Evolutionary conservation across 2,113 vertebrate genomes (phyloP), one percentile per base, ranked within the genome.

Genomic region (Anas platyrhynchos): DNA sequence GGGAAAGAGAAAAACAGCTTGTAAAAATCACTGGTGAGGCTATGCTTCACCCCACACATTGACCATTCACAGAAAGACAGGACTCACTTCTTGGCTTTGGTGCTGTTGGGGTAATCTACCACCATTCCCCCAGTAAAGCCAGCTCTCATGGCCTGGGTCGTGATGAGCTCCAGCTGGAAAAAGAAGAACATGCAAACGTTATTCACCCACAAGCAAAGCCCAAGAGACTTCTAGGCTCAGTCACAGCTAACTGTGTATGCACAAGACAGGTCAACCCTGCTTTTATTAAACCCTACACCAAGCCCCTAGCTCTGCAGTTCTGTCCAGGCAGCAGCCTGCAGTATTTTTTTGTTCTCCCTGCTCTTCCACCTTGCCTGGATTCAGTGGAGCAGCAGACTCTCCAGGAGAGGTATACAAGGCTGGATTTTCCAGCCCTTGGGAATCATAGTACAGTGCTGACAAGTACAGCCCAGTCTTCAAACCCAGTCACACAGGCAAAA

Each of bases 21-120:
- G 16, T 11, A 32, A 3, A 31, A 58, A 58, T 2, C 41, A 10
- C 14, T 46, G 11, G 46, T 43, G 41, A 92, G 55, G 11, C 41
- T 48, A 59, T 6, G 27, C 32, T 14, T 72, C 38, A 54, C 7
- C 27, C 46, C 34, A 54, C 81, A 73, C 8, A 41, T 13, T 11
- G 75, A 7, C 16, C 26, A n/a, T 6, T 41, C 31, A 62, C 7
- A n/a, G 2, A 59, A 16, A 73, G 20, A 55, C 23, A n/a, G 25
- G 17, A 98, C 98, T 98, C 81, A 99, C 99, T 99, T 99, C 96
- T 99, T 99, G 14, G 99, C 99, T 96, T 99, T 99, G 96, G 98
- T 96, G 9, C 99, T 99, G 98, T 99, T 99, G 89, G 99, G 99
- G 81, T 99, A 99, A 97, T 99, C 99, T n/a, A 99, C 98, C 88